Base-by-base conservation (phyloP, 2,888 invertebrate genomes). In the Plebejus argus region DNA sequence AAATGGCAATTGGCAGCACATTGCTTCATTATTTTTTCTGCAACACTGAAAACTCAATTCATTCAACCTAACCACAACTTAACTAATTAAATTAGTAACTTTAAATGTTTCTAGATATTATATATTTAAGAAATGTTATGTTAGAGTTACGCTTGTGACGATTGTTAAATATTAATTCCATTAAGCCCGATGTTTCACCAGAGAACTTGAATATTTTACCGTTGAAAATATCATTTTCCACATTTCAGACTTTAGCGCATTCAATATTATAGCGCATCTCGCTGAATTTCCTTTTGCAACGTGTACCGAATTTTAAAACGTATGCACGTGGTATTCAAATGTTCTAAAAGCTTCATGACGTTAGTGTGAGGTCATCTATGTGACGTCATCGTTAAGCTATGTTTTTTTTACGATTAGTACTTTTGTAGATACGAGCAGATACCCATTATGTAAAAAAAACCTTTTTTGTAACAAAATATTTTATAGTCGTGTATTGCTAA, bases 221-320 rank as follows among this genome's bases (percentile, higher is more conserved):
- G 10, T 74, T 18, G 15, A 18, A 39, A 74, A 23, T 72, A 72
- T 23, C 0, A 18, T 74, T 53, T 74, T 74, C 4, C 28, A 66
- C 28, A 15, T 66, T 66, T 66, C 18, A 33, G 39, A 72, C 74
- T 53, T 28, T 23, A 28, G 23, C 53, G 0, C 28, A 18, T 45
- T 71, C 71, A 71, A 71, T 71, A 15, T 74, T 53, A 72, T 23
- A 28, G 74, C 28, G 6, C 58, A 71, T 39, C 58, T 33, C 56
- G 76, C 39, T 53, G 77, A 72, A 77, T 70, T 77, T 56, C 20
- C 70, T n/a, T 56, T 12, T 71, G 72, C 28, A 18, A 15, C 77
- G 77, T 72, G 77, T 39, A 39, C 58, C 45, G 77, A 77, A 77
- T 77, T 77, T 77, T 45, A 77, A 77, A 71, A 61, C 53, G 35